Evolutionary conservation across 2,113 vertebrate species (phyloP).

Genomic region (crab-eating macaque (Macaca fascicularis)): DNA sequence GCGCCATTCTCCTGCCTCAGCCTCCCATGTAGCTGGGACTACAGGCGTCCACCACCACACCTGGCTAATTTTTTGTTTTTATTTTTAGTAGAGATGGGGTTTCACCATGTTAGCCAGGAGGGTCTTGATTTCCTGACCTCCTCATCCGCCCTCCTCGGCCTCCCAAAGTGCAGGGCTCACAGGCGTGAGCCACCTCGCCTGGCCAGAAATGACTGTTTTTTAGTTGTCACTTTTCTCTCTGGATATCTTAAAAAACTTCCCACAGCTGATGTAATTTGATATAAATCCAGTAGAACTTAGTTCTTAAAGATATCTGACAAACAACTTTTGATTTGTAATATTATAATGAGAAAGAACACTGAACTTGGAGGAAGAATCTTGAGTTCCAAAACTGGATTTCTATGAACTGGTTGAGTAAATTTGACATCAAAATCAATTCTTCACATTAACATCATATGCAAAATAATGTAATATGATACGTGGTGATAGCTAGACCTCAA

Average conservation of each 20-base stretch:
- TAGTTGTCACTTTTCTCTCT: neutral
- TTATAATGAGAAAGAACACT: neutral
- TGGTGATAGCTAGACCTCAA: neutral
- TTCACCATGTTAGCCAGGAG: too few species aligned
- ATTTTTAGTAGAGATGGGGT: too few species aligned
- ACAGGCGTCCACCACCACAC: too few species aligned
- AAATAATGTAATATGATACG: neutral
- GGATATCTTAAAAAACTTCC: neutral
- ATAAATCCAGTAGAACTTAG: neutral
- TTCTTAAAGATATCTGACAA: neutral
- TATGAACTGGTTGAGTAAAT: neutral
- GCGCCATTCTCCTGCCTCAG: too few species aligned
- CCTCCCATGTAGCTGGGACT: too few species aligned
- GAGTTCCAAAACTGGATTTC: neutral
- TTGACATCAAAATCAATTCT: neutral
- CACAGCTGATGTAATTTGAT: neutral
- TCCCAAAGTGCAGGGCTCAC: too few species aligned
- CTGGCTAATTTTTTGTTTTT: too few species aligned
- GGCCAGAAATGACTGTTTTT: neutral
- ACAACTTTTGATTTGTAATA: neutral
- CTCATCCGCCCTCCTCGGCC: too few species aligned
- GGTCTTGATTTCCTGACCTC: too few species aligned
- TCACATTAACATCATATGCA: neutral
- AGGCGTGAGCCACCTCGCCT: too few species aligned
- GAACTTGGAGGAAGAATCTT: neutral